These are phyloP conservation scores for Polyploca ridens DNA, from an alignment of 2,888 invertebrate species.

Conservation along the genomic window DNA sequence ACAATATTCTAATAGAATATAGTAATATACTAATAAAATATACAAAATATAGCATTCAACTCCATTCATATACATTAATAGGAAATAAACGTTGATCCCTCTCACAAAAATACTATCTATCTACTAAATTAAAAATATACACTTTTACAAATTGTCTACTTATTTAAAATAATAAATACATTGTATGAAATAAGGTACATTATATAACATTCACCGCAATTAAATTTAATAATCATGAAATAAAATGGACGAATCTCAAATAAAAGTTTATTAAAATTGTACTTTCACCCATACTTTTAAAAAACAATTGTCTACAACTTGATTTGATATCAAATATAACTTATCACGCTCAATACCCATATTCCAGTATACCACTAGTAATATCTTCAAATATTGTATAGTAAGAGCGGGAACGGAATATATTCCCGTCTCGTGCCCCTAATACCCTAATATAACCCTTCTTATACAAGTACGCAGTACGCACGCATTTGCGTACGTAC, in stretches of 20 bases:
- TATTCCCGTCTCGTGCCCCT: neutral
- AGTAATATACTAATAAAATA: neutral
- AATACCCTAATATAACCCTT: neutral
- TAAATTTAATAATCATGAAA: neutral
- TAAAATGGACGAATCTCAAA: neutral
- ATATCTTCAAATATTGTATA: neutral
- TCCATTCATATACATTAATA: neutral
- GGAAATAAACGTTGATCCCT: slow-evolving; percentile 12
- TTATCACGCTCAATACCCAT: neutral
- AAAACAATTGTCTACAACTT: neutral
- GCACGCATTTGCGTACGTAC: neutral
- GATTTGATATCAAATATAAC: neutral
- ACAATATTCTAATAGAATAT: neutral
- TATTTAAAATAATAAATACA: neutral
- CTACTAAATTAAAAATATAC: neutral
- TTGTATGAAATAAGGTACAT: neutral
- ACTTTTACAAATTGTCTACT: slow-evolving; percentile 13
- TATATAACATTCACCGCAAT: neutral
- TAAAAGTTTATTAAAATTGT: neutral
- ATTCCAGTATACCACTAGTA: neutral
- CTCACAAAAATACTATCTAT: neutral
- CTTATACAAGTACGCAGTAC: neutral
- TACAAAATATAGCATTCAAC: slow-evolving; percentile 5
- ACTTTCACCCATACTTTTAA: slow-evolving; percentile 9
- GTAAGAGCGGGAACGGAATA: neutral